Evolutionary conservation across 2,797 vertebrate species (phyloP).

Genomic region (Channa striata): DNA sequence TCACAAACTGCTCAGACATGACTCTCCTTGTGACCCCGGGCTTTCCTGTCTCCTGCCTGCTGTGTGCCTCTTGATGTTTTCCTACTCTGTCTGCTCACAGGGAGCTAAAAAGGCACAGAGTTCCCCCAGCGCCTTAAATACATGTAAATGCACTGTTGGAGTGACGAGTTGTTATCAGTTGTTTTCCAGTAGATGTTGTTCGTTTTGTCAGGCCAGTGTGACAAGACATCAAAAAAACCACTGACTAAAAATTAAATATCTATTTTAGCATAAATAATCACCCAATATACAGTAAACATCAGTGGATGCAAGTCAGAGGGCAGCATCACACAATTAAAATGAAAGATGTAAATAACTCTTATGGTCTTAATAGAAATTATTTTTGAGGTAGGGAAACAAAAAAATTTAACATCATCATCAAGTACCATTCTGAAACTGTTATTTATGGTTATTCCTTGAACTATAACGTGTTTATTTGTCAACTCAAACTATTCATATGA

Average conservation of each 20-base stretch:
- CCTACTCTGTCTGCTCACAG: constrained; percentile 52
- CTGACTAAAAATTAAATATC: background rate
- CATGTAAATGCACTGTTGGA: background rate
- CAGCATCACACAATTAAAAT: background rate
- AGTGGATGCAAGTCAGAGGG: background rate
- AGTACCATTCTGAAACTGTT: background rate
- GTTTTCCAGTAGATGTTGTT: background rate
- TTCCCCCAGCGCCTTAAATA: background rate
- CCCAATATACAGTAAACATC: background rate
- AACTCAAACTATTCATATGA: too few relatives aligned
- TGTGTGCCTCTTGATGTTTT: constrained; percentile 61
- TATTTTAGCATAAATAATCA: background rate
- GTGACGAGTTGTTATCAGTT: background rate
- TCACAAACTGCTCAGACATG: constrained; percentile 52
- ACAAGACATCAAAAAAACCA: background rate
- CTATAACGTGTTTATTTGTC: background rate
- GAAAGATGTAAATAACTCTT: background rate
- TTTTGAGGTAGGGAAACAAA: background rate
- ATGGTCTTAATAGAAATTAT: too few relatives aligned
- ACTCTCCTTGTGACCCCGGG: constrained; percentile 55
- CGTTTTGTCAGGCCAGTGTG: background rate
- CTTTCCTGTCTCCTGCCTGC: constrained; percentile 69
- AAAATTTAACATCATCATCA: background rate
- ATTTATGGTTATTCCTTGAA: background rate
- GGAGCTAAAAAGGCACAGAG: constrained; percentile 30